phyloP scores from a whole-genome alignment of 2,797 vertebrate genomes.

The Calcarius lapponicus region DNA sequence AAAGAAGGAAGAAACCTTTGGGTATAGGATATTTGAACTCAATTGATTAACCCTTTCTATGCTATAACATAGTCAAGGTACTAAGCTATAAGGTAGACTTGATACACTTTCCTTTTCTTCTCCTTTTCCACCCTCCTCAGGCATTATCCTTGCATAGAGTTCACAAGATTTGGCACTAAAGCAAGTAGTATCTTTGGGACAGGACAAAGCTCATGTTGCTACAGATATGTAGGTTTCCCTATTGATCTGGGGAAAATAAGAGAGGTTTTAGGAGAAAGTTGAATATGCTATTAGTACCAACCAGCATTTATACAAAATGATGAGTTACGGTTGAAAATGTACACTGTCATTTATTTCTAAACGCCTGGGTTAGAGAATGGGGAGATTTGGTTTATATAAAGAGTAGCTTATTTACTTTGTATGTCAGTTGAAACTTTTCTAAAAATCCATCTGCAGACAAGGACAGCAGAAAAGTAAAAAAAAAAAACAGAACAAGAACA shows the following conservation, averaged over 20 bases:
- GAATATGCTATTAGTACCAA: not conserved
- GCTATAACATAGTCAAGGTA: not conserved
- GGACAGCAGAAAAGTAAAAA: not conserved
- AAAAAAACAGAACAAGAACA: not conserved
- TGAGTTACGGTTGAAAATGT: slow-evolving; percentile 11
- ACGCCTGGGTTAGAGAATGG: not conserved
- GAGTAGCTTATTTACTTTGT: not conserved
- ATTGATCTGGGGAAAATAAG: not conserved
- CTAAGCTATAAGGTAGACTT: not conserved
- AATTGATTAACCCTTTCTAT: not conserved
- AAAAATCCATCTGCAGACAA: not conserved
- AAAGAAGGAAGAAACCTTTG: not conserved
- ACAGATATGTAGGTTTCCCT: not conserved
- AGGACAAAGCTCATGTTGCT: not conserved
- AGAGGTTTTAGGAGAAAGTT: not conserved
- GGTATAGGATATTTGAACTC: not conserved
- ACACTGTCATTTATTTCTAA: not conserved
- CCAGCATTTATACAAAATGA: slow-evolving; percentile 28
- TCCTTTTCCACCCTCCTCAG: not conserved
- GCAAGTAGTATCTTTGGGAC: not conserved
- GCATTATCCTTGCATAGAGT: not conserved
- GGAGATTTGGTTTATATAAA: not conserved
- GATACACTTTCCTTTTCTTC: not conserved
- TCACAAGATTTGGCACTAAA: not conserved
- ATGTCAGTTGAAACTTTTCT: not conserved